Conservation (phyloP, 1,140 invertebrate genomes). For the Drosophila kohkoa region DNA sequence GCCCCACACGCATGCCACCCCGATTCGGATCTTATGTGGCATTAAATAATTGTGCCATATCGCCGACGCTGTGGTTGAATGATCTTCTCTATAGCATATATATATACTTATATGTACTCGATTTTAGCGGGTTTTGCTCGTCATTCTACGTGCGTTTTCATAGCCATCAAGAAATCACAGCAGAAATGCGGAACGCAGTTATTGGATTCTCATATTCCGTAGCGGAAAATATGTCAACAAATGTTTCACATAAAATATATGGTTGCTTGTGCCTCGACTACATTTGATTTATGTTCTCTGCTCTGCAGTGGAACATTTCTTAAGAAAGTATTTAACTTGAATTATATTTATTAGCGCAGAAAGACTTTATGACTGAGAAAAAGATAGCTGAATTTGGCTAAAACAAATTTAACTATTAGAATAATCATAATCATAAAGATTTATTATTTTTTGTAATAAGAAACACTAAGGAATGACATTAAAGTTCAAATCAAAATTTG, state of each 20-base stretch:
- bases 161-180: not conserved
- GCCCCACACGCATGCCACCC: constrained; percentile 42
- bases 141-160: not conserved
- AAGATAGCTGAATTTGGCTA: no score
- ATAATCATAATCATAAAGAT: no score
- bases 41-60: constrained; percentile 67
- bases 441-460: no score
- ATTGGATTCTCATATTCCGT: no score
- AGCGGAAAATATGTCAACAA: no score
- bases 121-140: not conserved
- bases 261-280: not conserved
- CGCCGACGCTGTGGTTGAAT: constrained; percentile 49
- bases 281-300: not conserved
- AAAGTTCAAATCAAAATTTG: no score
- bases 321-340: not conserved
- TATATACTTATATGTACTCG: not conserved
- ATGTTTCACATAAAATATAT: not conserved
- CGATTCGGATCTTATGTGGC: constrained; percentile 8
- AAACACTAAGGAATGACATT: no score
- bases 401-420: no score
- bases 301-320: not conserved
- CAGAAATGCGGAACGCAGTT: not conserved
- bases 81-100: constrained; percentile 35
- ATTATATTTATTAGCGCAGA: not conserved
- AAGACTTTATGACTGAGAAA: no score